Percentiles rank a stretch among this genome's conserved stretches.
Conservation (phyloP, 1,140 invertebrate genomes). For the Heterodera schachtii region DNA sequence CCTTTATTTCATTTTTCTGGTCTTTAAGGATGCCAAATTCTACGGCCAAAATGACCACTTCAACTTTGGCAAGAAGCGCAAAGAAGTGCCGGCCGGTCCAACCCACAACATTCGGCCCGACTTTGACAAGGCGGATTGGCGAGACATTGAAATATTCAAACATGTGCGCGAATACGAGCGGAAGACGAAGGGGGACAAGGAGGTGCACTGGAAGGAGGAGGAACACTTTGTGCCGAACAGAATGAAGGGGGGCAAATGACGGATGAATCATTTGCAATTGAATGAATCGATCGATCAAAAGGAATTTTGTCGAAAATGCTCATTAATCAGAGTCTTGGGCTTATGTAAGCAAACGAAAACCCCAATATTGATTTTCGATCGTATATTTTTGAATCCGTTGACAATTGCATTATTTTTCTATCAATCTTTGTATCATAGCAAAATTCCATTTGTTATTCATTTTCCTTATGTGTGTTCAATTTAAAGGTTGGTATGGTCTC, state of each 20-base stretch:
- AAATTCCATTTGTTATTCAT: no score
- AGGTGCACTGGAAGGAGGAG: constrained; percentile 50
- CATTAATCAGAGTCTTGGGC: no score
- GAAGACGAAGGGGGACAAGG: constrained; percentile 50
- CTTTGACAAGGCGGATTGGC: constrained; percentile 65
- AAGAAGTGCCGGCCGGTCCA: constrained; percentile 48
- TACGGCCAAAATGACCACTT: constrained; percentile 61
- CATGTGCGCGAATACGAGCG: constrained; percentile 51
- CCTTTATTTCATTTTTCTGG: not conserved
- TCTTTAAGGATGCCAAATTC: constrained; percentile 46
- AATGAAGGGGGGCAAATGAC: constrained; percentile 6
- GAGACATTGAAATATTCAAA: constrained; percentile 65
- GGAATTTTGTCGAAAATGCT: not conserved
- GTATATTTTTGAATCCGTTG: no score
- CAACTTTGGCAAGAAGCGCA: constrained; percentile 62
- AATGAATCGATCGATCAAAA: not conserved
- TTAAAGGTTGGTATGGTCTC: no score
- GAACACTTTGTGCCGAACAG: constrained; percentile 58
- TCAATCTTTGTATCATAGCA: no score
- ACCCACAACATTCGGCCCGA: constrained; percentile 63
- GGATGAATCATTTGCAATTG: not conserved
- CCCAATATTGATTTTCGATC: no score
- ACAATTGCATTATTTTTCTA: no score
- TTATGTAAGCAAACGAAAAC: no score
- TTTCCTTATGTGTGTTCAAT: no score